These are phyloP conservation scores for Hybognathus amarus DNA, from an alignment of 2,797 vertebrate species.

Conservation along the genomic window DNA sequence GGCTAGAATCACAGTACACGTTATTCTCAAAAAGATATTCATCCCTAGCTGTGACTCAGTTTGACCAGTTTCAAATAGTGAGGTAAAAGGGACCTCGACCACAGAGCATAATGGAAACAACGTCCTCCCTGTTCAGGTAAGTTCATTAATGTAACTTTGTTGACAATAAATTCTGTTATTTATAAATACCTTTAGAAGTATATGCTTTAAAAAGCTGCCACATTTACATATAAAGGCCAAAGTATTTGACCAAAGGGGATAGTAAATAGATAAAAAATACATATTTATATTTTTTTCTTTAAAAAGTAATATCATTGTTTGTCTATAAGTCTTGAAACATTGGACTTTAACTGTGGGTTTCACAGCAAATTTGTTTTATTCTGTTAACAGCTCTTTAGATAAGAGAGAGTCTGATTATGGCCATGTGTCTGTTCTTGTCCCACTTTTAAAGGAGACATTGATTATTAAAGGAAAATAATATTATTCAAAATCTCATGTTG, in stretches of 20 bases:
- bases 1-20: slow-evolving; percentile 31
- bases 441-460: background rate
- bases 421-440: background rate
- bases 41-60: background rate
- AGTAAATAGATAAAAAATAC: background rate
- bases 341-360: slow-evolving; percentile 21
- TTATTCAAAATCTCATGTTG: background rate
- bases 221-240: background rate
- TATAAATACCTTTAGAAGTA: background rate
- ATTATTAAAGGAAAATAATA: background rate
- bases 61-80: background rate
- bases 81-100: background rate
- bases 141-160: slow-evolving; percentile 49
- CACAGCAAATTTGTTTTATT: slow-evolving; percentile 8
- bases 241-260: background rate
- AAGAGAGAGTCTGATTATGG: slow-evolving; percentile 1
- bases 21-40: slow-evolving; percentile 17
- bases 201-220: background rate
- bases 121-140: slow-evolving; percentile 79
- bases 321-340: background rate
- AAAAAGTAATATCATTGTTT: background rate
- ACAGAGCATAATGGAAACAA: slow-evolving; percentile 71
- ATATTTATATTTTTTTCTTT: background rate
- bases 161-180: background rate
- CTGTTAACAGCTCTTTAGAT: slow-evolving; percentile 6